Evolutionary conservation across 2,888 invertebrate genomes (phyloP).

Genomic region (Eilema caniola): DNA sequence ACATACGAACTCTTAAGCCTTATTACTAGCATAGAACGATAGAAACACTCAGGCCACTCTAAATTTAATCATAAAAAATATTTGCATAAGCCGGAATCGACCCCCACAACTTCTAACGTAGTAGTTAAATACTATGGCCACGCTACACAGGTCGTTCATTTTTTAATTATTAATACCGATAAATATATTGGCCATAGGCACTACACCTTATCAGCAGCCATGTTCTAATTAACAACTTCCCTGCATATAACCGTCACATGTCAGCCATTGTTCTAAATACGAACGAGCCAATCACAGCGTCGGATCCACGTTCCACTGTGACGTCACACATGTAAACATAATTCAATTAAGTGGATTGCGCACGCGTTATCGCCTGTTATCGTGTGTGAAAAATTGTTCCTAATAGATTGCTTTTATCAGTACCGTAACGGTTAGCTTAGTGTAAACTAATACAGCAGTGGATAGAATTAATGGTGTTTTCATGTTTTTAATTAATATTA

Average conservation of each 20-base stretch:
- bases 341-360: slow-evolving; percentile 78
- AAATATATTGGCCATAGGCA: slow-evolving; percentile 17
- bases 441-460: slow-evolving; percentile 47
- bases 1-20: not conserved
- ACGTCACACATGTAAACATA: slow-evolving; percentile 73
- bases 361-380: slow-evolving; percentile 67
- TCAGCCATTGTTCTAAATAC: slow-evolving; percentile 74
- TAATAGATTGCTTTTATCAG: slow-evolving; percentile 71
- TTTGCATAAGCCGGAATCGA: not conserved
- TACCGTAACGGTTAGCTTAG: slow-evolving; percentile 37
- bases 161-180: not conserved
- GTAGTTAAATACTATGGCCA: not conserved
- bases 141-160: not conserved
- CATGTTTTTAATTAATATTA: slow-evolving; percentile 27
- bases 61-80: not conserved
- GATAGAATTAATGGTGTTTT: slow-evolving; percentile 44
- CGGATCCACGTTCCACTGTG: slow-evolving; percentile 38
- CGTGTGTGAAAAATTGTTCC: slow-evolving; percentile 63
- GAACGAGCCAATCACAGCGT: slow-evolving; percentile 67
- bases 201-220: slow-evolving; percentile 41
- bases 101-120: not conserved
- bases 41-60: not conserved
- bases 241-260: slow-evolving; percentile 38
- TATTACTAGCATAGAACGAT: too few species aligned
- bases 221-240: slow-evolving; percentile 47